phyloP scores from a whole-genome alignment of 2,888 invertebrate genomes.

The Ectemnius cavifrons region DNA sequence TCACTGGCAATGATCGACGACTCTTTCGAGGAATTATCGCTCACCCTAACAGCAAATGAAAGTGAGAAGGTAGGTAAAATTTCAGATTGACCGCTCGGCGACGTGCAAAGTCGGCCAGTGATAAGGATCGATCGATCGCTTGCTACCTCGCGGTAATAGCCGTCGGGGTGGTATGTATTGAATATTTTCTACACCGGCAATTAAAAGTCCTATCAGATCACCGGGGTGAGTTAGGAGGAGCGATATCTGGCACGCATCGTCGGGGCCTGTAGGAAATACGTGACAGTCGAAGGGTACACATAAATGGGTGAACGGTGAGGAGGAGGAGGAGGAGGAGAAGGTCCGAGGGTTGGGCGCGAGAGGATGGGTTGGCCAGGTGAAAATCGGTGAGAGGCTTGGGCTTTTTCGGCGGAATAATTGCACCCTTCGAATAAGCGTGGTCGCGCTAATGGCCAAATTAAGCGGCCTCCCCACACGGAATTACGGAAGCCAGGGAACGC shows the following conservation, averaged over 20 bases:
- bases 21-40: too few species aligned
- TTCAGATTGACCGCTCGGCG: too few species aligned
- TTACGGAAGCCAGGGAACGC: constrained; percentile 70
- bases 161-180: neutral
- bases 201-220: neutral
- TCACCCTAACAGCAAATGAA: too few species aligned
- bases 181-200: constrained; percentile 3
- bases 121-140: too few species aligned
- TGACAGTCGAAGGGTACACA: neutral
- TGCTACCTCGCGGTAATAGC: neutral
- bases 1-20: too few species aligned
- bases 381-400: constrained; percentile 39
- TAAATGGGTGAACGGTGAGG: neutral
- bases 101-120: too few species aligned
- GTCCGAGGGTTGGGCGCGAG: neutral
- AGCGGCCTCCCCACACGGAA: constrained; percentile 67
- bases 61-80: too few species aligned
- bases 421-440: constrained; percentile 59
- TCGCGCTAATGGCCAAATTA: constrained; percentile 69
- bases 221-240: neutral
- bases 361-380: constrained; percentile 45
- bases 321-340: neutral
- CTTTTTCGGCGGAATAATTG: constrained; percentile 53
- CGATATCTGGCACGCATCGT: constrained; percentile 5
- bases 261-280: neutral